Percentiles rank a stretch among this genome's conserved stretches.
Conservation (phyloP, 2,888 invertebrate species). For the Alcis repandata region DNA sequence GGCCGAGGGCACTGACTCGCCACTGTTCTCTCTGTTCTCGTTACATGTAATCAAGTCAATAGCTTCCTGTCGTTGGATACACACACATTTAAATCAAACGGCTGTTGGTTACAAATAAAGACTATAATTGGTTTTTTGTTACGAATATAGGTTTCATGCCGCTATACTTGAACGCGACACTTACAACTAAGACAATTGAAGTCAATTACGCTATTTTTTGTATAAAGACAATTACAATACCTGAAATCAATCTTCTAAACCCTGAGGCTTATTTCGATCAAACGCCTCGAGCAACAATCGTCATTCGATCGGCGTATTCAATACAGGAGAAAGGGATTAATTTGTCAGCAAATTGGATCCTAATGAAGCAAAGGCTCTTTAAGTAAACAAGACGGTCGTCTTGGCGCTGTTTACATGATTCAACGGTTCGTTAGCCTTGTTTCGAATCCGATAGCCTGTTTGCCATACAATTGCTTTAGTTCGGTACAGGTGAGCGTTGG, state of each 20-base stretch:
- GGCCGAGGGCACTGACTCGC: too few relatives aligned
- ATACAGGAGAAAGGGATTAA: slow-evolving; percentile 77
- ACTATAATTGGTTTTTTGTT: too few relatives aligned
- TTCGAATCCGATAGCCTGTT: slow-evolving; percentile 79
- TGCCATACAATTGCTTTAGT: slow-evolving; percentile 48
- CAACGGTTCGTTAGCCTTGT: slow-evolving; percentile 86
- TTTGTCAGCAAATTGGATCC: slow-evolving; percentile 86
- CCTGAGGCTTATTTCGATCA: slow-evolving; percentile 20
- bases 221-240: not conserved
- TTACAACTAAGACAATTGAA: not conserved
- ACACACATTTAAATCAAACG: too few relatives aligned
- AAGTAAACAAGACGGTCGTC: slow-evolving; percentile 85
- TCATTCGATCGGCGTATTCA: slow-evolving; percentile 33
- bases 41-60: too few relatives aligned
- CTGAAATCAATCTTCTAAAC: slow-evolving; percentile 8
- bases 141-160: not conserved
- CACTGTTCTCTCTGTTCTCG: too few relatives aligned
- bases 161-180: not conserved
- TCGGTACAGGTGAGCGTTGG: slow-evolving; percentile 1
- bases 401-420: slow-evolving; percentile 85
- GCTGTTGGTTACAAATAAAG: too few relatives aligned
- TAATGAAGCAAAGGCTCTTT: slow-evolving; percentile 87
- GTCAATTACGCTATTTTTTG: not conserved
- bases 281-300: slow-evolving; percentile 31
- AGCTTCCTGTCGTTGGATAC: too few relatives aligned